Evolutionary conservation across 2,888 invertebrate genomes (phyloP), one percentile per base, ranked within the genome.

Genomic region (Melipona bicolor): DNA sequence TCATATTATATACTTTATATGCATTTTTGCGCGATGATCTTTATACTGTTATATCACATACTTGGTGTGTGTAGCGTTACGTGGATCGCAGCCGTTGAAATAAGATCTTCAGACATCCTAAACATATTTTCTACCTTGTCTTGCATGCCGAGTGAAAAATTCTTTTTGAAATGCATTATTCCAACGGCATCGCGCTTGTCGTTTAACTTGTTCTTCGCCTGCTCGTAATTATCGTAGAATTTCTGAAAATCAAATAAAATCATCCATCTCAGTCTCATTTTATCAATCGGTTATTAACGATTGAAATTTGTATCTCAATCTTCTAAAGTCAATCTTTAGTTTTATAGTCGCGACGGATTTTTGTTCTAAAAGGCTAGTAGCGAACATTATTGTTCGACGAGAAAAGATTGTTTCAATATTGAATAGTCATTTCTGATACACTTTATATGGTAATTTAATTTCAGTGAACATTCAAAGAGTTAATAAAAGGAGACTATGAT

Each of bases 61-160:
- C 98, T 97, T 74, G 97, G 96, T 96, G 97, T 97, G 90, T 98
- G 97, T 72, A 98, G 95, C 94, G 96, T 96, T 0, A 97, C 96
- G 90, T 96, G 95, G 68, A 98, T 95, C 81, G 96, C 96, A 32
- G 95, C 95, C 27, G 95, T 94, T 0, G 92, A 64, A 4, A 95
- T 90, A 11, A 94, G 92, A 3, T 92, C 92, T 17, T 96, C 95
- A 0, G 91, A 87, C 32, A 96, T 95, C 0, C 36, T 0, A 9
- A 54, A n/a, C 0, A 84, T 32, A 70, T 96, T 95, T 3, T 96
- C 95, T 0, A 97, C 91, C 15, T 97, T 94, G 36, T 94, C 93
- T 74, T 95, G 95, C 67, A 97, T 95, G 0, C 96, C 96, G 13
- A 94, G 92, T 0, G 98, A 97, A 92, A 98, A 98, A 94, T 98